Evolutionary conservation across 2,113 vertebrate species (phyloP).

Genomic region (Pteronura brasiliensis): DNA sequence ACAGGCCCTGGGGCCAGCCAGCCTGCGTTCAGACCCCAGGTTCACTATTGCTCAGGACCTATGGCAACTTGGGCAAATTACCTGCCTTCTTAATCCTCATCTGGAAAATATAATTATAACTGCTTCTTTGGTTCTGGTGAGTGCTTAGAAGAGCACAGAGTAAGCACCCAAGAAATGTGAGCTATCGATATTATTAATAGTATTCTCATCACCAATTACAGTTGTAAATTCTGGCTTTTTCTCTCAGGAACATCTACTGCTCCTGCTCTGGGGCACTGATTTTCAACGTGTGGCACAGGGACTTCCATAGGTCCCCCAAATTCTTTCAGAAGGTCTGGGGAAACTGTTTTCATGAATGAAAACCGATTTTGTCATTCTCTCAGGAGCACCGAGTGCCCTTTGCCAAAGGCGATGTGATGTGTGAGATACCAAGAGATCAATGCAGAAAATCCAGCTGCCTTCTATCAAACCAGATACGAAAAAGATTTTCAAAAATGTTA

Average conservation of each 20-base stretch:
- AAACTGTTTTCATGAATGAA: constrained; percentile 29
- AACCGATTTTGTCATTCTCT: background rate
- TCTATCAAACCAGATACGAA: background rate
- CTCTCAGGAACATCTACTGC: background rate
- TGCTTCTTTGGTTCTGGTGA: background rate
- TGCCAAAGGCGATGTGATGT: background rate
- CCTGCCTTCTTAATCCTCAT: background rate
- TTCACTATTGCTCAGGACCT: background rate
- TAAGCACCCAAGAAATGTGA: background rate
- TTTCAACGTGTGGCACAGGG: background rate
- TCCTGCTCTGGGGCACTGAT: background rate
- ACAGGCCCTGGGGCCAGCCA: background rate
- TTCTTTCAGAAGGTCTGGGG: background rate
- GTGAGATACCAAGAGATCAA: background rate
- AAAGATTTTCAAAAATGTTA: constrained; percentile 1
- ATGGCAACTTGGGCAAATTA: background rate
- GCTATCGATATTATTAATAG: background rate
- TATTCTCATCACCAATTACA: background rate
- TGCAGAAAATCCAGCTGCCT: background rate
- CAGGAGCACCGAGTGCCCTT: background rate
- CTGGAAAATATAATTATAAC: background rate
- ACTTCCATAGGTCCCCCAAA: background rate
- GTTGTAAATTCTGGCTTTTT: background rate
- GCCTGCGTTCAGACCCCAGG: background rate
- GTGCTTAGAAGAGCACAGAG: background rate